Conservation (phyloP, 2,797 vertebrate species). For the Sebastes vulpes region DNA sequence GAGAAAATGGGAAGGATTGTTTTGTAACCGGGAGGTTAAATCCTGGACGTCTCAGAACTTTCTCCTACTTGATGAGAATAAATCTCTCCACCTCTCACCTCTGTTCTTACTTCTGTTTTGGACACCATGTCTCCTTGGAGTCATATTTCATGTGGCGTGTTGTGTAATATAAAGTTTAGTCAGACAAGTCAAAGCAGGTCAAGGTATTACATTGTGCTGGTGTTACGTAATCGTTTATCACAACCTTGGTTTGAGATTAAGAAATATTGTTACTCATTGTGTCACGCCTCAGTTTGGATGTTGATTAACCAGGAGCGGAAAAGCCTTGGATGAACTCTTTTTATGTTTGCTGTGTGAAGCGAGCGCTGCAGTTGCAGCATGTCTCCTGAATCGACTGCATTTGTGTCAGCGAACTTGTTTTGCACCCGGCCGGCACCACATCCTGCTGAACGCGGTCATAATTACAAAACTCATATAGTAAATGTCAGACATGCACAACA, state of each 20-base stretch:
- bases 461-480: not conserved
- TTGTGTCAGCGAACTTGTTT: conserved; percentile 23
- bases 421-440: not conserved
- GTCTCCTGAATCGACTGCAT: not conserved
- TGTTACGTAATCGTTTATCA: conserved; percentile 18
- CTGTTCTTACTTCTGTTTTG: not conserved
- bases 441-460: not conserved
- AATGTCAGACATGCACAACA: not conserved
- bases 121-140: not conserved
- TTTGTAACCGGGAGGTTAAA: not conserved
- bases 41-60: not conserved
- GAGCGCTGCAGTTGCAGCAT: conserved; percentile 21
- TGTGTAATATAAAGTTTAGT: not conserved
- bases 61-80: not conserved
- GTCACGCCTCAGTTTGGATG: conserved; percentile 19
- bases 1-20: not conserved
- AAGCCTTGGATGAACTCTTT: not conserved
- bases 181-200: conserved; percentile 49
- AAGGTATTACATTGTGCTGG: not conserved
- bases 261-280: conserved; percentile 18
- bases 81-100: not conserved
- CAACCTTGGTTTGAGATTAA: conserved; percentile 18
- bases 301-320: conserved; percentile 6
- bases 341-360: not conserved
- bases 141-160: not conserved